A percentile compares a stretch with the other conserved stretches of the same genome.
Conservation (phyloP, 1,140 invertebrate species). For the Tetraneura akinire region DNA sequence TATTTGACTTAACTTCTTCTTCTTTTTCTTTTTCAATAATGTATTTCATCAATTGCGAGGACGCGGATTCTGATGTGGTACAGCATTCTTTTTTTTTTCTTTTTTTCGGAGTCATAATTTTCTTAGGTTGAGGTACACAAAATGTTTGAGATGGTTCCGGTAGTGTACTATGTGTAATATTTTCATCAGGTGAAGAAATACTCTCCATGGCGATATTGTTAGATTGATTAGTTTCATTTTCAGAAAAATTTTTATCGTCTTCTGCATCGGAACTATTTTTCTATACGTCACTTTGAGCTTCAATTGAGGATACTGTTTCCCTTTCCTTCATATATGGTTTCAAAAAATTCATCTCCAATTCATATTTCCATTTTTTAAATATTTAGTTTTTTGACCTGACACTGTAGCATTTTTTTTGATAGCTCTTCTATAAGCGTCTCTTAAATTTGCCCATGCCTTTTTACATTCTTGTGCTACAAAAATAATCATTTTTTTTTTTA, state of each 20-base stretch:
- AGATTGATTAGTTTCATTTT: constrained; percentile 1
- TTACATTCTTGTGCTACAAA: constrained; percentile 18
- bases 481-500: too few relatives aligned
- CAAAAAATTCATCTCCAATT: constrained; percentile 4
- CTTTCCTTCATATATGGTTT: constrained; percentile 1
- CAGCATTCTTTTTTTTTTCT: background rate
- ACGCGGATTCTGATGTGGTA: background rate
- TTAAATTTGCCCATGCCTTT: too few relatives aligned
- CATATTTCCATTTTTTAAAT: background rate
- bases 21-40: background rate
- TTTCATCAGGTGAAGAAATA: background rate
- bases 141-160: background rate
- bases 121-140: background rate
- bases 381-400: background rate
- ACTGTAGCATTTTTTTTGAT: constrained; percentile 10
- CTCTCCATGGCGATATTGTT: background rate
- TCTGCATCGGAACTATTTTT: background rate
- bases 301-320: constrained; percentile 1
- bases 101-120: constrained; percentile 16
- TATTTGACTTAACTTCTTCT: background rate
- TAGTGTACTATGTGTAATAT: background rate
- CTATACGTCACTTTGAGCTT: background rate
- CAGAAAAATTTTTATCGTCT: background rate
- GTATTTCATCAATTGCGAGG: constrained; percentile 4
- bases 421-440: constrained; percentile 20